Conservation (phyloP, 2,797 vertebrate genomes). For the Stomatorhinus walkeri region DNA sequence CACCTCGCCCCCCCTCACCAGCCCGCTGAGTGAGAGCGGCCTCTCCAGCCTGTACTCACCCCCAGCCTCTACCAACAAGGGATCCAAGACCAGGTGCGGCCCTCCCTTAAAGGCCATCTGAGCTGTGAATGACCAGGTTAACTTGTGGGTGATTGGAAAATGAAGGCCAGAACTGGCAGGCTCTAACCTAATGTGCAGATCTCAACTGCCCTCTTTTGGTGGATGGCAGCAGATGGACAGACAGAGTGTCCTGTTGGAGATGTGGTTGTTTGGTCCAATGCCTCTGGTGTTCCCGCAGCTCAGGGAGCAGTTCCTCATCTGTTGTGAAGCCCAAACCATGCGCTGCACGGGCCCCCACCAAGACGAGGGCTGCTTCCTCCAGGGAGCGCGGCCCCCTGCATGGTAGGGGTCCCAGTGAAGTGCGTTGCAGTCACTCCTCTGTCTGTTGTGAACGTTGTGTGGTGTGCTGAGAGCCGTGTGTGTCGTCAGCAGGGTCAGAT, state of each 20-base stretch:
- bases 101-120: neutral
- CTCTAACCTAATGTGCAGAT: neutral
- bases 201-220: neutral
- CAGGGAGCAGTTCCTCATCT: conserved; percentile 43
- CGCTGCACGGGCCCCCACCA: conserved; percentile 56
- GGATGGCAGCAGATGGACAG: neutral
- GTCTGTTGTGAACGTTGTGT: neutral
- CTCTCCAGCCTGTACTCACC: conserved; percentile 66
- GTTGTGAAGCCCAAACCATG: conserved; percentile 39
- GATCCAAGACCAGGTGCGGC: conserved; percentile 47
- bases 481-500: neutral
- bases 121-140: neutral
- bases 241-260: neutral
- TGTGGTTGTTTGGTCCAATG: conserved; percentile 5
- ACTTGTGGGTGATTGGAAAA: neutral
- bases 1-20: conserved; percentile 60
- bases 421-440: neutral
- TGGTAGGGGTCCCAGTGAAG: conserved; percentile 54
- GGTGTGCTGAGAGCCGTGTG: neutral
- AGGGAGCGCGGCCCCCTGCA: conserved; percentile 53
- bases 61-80: conserved; percentile 45
- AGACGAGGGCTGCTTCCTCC: conserved; percentile 47
- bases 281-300: conserved; percentile 40
- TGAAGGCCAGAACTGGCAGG: neutral
- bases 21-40: conserved; percentile 71